A percentile compares a stretch with the other conserved stretches of the same genome.
phyloP scores from a whole-genome alignment of 2,888 invertebrate genomes.

The Phrixothrix hirtus region DNA sequence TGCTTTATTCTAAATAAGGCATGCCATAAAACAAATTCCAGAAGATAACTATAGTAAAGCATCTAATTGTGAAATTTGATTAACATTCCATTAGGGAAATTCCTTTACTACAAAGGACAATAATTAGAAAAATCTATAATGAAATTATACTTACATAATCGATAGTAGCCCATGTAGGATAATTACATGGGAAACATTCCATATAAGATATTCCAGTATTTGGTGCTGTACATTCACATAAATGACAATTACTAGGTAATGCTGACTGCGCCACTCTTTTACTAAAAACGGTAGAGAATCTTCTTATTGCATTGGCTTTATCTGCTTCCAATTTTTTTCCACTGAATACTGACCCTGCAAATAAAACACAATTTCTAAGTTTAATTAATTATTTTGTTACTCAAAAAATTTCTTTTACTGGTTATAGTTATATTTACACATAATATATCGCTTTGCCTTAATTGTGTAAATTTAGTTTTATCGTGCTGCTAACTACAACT shows the following conservation, averaged over 20 bases:
- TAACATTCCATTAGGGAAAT: too few species aligned
- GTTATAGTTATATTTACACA: too few species aligned
- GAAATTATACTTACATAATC: slow-evolving; percentile 56
- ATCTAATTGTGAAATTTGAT: too few species aligned
- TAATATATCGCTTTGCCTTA: too few species aligned
- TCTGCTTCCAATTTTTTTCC: slow-evolving; percentile 63
- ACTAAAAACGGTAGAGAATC: slow-evolving; percentile 68
- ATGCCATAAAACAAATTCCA: too few species aligned
- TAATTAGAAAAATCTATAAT: neutral
- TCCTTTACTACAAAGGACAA: too few species aligned
- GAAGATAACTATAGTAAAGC: too few species aligned
- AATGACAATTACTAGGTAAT: slow-evolving; percentile 63
- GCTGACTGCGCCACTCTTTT: slow-evolving; percentile 69
- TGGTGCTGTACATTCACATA: slow-evolving; percentile 71
- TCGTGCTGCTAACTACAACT: too few species aligned
- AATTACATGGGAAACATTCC: slow-evolving; percentile 66
- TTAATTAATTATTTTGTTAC: neutral
- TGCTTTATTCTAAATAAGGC: too few species aligned
- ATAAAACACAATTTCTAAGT: slow-evolving; percentile 1
- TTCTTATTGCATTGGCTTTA: slow-evolving; percentile 62
- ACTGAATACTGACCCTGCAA: slow-evolving; percentile 65
- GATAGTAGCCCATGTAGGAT: slow-evolving; percentile 57
- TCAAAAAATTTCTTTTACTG: too few species aligned
- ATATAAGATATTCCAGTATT: slow-evolving; percentile 68
- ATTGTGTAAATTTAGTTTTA: too few species aligned